Conservation (phyloP, 2,797 vertebrate species). For the Dermochelys coriacea region DNA sequence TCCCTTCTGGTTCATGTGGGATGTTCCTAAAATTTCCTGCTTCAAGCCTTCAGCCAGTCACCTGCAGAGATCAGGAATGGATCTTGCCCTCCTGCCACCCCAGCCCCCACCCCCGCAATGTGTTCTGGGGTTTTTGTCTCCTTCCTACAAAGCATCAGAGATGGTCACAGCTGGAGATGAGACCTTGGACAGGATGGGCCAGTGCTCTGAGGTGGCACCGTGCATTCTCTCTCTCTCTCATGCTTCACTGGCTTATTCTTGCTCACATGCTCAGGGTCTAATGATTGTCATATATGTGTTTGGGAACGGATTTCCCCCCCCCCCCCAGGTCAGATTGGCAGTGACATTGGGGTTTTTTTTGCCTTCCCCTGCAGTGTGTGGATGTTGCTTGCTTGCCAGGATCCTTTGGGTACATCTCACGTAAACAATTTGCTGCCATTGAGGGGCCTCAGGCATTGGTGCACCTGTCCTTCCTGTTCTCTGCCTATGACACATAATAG, state of each 20-base stretch:
- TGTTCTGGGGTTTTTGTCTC: too few relatives aligned
- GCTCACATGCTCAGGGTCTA: background rate
- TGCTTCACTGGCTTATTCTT: background rate
- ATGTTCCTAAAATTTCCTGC: too few relatives aligned
- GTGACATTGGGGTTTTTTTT: background rate
- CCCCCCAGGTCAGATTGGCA: background rate
- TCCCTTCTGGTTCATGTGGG: too few relatives aligned
- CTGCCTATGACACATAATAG: background rate
- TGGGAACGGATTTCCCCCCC: background rate
- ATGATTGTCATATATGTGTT: background rate
- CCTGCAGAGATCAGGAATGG: too few relatives aligned
- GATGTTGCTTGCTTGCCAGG: background rate
- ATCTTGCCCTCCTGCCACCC: too few relatives aligned
- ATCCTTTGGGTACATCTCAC: background rate
- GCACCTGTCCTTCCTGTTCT: background rate
- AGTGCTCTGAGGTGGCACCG: too few relatives aligned
- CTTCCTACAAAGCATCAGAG: too few relatives aligned
- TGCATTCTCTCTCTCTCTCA: too few relatives aligned
- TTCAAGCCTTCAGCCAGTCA: too few relatives aligned
- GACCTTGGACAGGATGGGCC: too few relatives aligned
- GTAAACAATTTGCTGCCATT: background rate
- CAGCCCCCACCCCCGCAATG: too few relatives aligned
- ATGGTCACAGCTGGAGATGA: too few relatives aligned
- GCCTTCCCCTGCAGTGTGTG: background rate
- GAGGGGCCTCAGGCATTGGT: background rate